Base-by-base conservation (phyloP, 1,140 invertebrate genomes). In the Papilio polyxenes region DNA sequence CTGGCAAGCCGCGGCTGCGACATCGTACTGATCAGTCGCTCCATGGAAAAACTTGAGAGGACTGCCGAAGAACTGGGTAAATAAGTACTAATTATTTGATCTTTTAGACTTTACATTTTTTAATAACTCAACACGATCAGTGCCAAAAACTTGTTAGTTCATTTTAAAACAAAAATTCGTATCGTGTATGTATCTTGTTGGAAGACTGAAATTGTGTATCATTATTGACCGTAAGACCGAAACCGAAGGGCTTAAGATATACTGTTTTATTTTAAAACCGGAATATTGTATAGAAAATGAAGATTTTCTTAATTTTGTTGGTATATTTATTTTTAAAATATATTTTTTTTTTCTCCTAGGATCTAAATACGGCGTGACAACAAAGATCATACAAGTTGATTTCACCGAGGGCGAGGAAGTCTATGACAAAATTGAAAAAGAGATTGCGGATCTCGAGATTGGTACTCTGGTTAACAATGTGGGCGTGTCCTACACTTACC, bases 381-480 rank as follows among this genome's bases (percentile, higher is more conserved):
- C 97, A 0, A 97, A 97, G 91, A 95, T 97, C 3, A 96, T 99
- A 75, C 97, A 97, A 88, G 97, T 97, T 23, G 98, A 99, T 92
- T 98, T 99, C 90, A 97, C 97, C 6, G 94, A 96, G 83, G 96
- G 92, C 5, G 95, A 96, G 3, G 94, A 95, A 13, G 97, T 98
- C 59, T 99, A 98, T 89, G 94, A 96, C 0, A 96, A 96, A 80
- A 98, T 99, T 75, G 95, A 96, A 40, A 96, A 96, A 85, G 96
- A 97, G 80, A 95, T 98, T 10, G 94, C 94, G 10, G 97, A 96
- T 3, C 94, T 99, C 2, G 98, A 99, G 90, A 97, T 99, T 82
- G 98, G 98, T 1, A 97, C 98, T 20, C 95, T 99, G 11, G 96
- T 99, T 7, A 99, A 99, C 92, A 99, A 99, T 95, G 98, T 99